phyloP scores from a whole-genome alignment of 2,888 invertebrate genomes.

The Eilema depressum region DNA sequence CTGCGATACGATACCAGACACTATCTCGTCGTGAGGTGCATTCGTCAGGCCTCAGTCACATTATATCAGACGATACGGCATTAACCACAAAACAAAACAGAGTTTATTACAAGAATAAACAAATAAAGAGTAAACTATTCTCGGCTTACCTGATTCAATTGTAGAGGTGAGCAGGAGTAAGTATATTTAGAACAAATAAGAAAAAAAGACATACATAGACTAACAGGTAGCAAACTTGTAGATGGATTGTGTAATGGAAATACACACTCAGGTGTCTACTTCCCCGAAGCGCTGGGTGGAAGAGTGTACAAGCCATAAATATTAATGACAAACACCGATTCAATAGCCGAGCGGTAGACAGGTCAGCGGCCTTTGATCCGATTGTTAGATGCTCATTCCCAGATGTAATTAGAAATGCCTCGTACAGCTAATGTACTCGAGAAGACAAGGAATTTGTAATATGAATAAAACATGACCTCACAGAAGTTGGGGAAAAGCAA shows the following conservation, averaged over 20 bases:
- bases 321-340: slow-evolving; percentile 83
- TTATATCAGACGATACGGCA: slow-evolving; percentile 58
- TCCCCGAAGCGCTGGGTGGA: slow-evolving; percentile 75
- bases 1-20: slow-evolving; percentile 61
- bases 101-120: slow-evolving; percentile 16
- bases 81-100: slow-evolving; percentile 34
- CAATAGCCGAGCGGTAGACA: slow-evolving; percentile 73
- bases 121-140: slow-evolving; percentile 32
- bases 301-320: slow-evolving; percentile 79
- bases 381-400: slow-evolving; percentile 76
- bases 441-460: slow-evolving; percentile 57
- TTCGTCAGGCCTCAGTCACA: slow-evolving; percentile 55
- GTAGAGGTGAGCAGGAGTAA: background rate
- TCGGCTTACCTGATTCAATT: background rate
- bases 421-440: slow-evolving; percentile 59
- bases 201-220: slow-evolving; percentile 47
- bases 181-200: slow-evolving; percentile 28
- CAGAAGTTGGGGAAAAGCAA: slow-evolving; percentile 36
- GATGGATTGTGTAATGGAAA: slow-evolving; percentile 69
- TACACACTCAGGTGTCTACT: slow-evolving; percentile 71
- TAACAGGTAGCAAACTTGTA: slow-evolving; percentile 55
- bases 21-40: slow-evolving; percentile 59
- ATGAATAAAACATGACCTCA: slow-evolving; percentile 66
- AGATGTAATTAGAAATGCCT: slow-evolving; percentile 77
- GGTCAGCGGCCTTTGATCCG: slow-evolving; percentile 81